Conservation (phyloP, 2,113 vertebrate genomes). For the Triplophysa tibetana region DNA sequence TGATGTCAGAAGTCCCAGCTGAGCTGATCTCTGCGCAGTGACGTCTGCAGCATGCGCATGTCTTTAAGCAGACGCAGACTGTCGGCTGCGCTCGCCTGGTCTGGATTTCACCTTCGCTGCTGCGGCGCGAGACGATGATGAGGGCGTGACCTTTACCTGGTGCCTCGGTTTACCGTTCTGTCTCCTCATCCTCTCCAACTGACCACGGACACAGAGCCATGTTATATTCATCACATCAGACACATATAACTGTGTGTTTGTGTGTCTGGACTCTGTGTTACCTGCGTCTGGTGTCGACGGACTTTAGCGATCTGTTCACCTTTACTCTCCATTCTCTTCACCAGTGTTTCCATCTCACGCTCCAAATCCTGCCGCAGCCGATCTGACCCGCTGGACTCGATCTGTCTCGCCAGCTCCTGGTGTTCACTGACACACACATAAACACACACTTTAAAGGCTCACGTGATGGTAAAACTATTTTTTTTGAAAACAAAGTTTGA, state of each 20-base stretch:
- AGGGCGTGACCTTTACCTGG: conserved; percentile 66
- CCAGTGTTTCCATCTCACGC: conserved; percentile 79
- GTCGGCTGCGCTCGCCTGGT: conserved; percentile 83
- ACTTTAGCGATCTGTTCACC: conserved; percentile 92
- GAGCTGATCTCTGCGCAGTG: conserved; percentile 68
- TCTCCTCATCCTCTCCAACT: conserved; percentile 83
- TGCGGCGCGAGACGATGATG: conserved; percentile 64
- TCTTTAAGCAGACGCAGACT: conserved; percentile 87
- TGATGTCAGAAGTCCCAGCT: conserved; percentile 41
- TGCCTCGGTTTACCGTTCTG: conserved; percentile 66
- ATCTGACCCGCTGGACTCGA: conserved; percentile 61
- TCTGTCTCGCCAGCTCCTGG: conserved; percentile 65
- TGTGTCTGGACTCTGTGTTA: conserved; percentile 49
- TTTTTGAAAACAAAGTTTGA: too few species aligned
- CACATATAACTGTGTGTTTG: not conserved
- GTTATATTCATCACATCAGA: not conserved
- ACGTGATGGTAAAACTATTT: not conserved
- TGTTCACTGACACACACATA: conserved; percentile 49
- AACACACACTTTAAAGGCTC: conserved; percentile 4
- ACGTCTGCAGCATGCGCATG: conserved; percentile 91
- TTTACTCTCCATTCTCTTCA: conserved; percentile 91
- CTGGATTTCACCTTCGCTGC: conserved; percentile 73
- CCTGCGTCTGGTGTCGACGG: conserved; percentile 81
- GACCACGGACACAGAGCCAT: conserved; percentile 3
- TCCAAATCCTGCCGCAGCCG: conserved; percentile 61